Evolutionary conservation across 2,888 invertebrate genomes (phyloP), one percentile per base, ranked within the genome.

Genomic region (Drosophila emarginata): DNA sequence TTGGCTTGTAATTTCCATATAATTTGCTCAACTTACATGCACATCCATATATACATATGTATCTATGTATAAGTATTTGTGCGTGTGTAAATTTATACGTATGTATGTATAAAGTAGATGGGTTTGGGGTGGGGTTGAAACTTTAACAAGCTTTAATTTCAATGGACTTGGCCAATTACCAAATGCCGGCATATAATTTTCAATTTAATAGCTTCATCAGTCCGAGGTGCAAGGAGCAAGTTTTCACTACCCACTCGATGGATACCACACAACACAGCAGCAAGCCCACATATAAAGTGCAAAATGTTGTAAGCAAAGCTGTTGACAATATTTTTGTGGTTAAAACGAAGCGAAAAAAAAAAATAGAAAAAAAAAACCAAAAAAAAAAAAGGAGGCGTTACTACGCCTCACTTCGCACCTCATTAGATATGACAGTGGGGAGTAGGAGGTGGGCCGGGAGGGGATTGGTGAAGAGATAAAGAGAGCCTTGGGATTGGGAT

Each of bases 191-290:
- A 77, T 75, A 86, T 87, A 77, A 84, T 80, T 88, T 84, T 73
- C 74, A 70, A 76, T 80, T 80, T 88, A 86, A 86, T 88, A 81
- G 85, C 88, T 86, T 86, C 82, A 86, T 88, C 85, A 69, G 69
- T 14, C 40, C 64, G 59, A 57, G 5, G 45, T 32, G 62, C 65
- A 65, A 63, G 64, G 58, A 67, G 73, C 76, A 63, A 66, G 79
- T 77, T 71, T 67, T 28, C 63, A 64, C 50, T 21, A 40, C 83
- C 75, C 79, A 66, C 77, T 68, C 67, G 64, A 45, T 45, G 45
- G 45, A 45, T 45, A 45, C 45, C 45, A 45, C 45, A 9, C 40
- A 40, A 11, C 18, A 12, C 36, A 28, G 54, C 28, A 52, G 52
- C 26, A 45, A 45, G 54, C 54, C 54, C 54, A 54, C 54, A 37